Conservation (phyloP, 1,140 invertebrate genomes). For the Yoshiicerus persimilis region DNA sequence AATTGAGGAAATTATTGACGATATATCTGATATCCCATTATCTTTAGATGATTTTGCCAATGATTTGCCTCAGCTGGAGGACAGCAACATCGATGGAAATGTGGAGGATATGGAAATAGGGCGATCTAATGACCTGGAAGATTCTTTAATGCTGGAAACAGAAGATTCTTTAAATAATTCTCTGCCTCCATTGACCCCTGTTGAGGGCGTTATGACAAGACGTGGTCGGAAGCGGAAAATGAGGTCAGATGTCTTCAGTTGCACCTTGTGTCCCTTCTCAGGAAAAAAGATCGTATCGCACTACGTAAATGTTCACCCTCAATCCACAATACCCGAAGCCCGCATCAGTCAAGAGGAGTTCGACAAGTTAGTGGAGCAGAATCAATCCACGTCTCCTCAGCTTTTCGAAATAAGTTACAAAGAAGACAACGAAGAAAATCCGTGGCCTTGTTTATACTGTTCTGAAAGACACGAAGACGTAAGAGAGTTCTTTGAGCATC, state of each 20-base stretch:
- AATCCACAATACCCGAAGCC: neutral
- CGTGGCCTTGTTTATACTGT: neutral
- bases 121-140: neutral
- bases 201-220: neutral
- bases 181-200: neutral
- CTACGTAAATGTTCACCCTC: slow-evolving; percentile 4
- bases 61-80: neutral
- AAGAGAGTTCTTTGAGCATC: neutral
- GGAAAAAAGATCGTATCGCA: slow-evolving; percentile 35
- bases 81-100: neutral
- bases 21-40: no score
- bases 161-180: neutral
- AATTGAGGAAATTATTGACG: no score
- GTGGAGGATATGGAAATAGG: neutral
- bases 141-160: neutral
- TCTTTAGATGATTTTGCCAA: no score
- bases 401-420: slow-evolving; percentile 29
- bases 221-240: neutral
- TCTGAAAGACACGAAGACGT: neutral
- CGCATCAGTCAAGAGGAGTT: slow-evolving; percentile 9
- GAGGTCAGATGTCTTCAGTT: neutral
- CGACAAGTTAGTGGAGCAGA: neutral
- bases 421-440: neutral
- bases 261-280: neutral
- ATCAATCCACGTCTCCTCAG: slow-evolving; percentile 15